Conservation (phyloP, 2,888 invertebrate species). For the Troides helena region DNA sequence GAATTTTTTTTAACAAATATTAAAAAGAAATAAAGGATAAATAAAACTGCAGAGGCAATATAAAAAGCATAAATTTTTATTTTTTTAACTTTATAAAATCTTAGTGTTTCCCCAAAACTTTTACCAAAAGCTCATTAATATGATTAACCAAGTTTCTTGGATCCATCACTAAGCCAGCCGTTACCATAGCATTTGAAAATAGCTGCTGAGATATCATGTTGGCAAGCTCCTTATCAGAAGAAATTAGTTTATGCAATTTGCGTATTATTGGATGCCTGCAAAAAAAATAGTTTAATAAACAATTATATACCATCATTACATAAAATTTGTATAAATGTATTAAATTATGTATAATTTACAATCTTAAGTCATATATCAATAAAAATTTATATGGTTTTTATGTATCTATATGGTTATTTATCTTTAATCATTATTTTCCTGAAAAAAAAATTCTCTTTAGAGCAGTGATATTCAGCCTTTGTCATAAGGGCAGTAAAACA, state of each 20-base stretch:
- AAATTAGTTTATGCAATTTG: slow-evolving; percentile 88
- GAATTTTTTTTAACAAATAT: too few relatives aligned
- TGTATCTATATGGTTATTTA: too few relatives aligned
- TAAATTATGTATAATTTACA: not conserved
- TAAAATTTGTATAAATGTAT: not conserved
- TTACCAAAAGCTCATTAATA: slow-evolving; percentile 91
- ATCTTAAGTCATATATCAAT: too few relatives aligned
- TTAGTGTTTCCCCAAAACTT: slow-evolving; percentile 89
- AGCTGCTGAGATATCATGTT: slow-evolving; percentile 92
- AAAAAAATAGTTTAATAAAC: slow-evolving; percentile 31
- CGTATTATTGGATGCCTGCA: slow-evolving; percentile 93
- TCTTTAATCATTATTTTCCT: too few relatives aligned
- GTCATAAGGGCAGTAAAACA: too few relatives aligned
- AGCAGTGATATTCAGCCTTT: too few relatives aligned
- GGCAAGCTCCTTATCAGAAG: slow-evolving; percentile 89
- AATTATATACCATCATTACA: not conserved
- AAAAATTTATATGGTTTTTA: too few relatives aligned
- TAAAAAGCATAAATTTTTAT: not conserved
- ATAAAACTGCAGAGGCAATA: not conserved
- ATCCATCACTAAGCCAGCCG: slow-evolving; percentile 96
- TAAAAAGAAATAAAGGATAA: not conserved
- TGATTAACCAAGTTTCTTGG: slow-evolving; percentile 90
- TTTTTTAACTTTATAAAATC: not conserved
- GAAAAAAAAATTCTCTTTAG: too few relatives aligned
- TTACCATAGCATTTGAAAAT: slow-evolving; percentile 96